Evolutionary conservation across 2,888 invertebrate species (phyloP).

Genomic region (Neuroscelio doddi): DNA sequence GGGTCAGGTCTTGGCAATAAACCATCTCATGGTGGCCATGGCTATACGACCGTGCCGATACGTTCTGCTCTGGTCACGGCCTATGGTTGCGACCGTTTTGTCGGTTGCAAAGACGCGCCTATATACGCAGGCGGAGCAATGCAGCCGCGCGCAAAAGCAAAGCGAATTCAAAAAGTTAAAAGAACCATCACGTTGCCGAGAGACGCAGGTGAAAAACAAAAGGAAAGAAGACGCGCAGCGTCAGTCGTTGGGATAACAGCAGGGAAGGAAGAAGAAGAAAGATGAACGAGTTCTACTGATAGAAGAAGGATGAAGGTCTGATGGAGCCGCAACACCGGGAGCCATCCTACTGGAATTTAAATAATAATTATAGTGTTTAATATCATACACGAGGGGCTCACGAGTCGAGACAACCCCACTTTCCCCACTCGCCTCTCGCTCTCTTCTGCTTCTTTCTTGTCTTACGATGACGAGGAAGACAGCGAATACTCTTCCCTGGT

Average conservation of each 20-base stretch:
- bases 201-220: slow-evolving; percentile 30
- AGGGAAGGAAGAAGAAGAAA: slow-evolving; percentile 27
- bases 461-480: slow-evolving; percentile 37
- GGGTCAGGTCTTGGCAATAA: slow-evolving; percentile 71
- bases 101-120: slow-evolving; percentile 49
- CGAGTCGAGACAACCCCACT: slow-evolving; percentile 38
- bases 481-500: slow-evolving; percentile 6
- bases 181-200: slow-evolving; percentile 54
- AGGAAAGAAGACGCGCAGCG: slow-evolving; percentile 29
- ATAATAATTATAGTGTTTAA: slow-evolving; percentile 72
- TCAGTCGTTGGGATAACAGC: slow-evolving; percentile 32
- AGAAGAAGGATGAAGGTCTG: slow-evolving; percentile 42
- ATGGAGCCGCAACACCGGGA: slow-evolving; percentile 67
- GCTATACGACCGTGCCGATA: slow-evolving; percentile 55
- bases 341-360: slow-evolving; percentile 72
- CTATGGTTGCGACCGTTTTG: slow-evolving; percentile 51
- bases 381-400: slow-evolving; percentile 62
- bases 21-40: slow-evolving; percentile 68
- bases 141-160: slow-evolving; percentile 57
- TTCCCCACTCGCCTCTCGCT: slow-evolving; percentile 15
- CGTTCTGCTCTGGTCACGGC: slow-evolving; percentile 35
- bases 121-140: slow-evolving; percentile 64
- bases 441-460: slow-evolving; percentile 23
- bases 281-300: slow-evolving; percentile 30
- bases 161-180: slow-evolving; percentile 67